Conservation (phyloP, 2,888 invertebrate genomes). For the Heliconius cydno region DNA sequence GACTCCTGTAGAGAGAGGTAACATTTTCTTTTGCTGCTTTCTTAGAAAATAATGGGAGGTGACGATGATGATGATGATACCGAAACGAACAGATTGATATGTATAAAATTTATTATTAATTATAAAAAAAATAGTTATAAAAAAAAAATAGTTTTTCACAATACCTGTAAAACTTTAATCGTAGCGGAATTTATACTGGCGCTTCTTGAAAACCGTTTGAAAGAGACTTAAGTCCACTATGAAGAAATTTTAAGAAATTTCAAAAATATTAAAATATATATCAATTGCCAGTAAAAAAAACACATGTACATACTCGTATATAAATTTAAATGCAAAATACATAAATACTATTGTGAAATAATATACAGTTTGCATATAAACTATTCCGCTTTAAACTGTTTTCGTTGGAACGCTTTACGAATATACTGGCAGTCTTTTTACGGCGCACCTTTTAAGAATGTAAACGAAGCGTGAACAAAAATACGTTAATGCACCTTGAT, state of each 20-base stretch:
- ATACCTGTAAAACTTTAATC: too few relatives aligned
- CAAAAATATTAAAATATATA: neutral
- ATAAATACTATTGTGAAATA: conserved; percentile 3
- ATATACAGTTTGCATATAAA: neutral
- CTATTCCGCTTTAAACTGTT: neutral
- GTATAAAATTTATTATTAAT: too few relatives aligned
- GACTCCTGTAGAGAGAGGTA: too few relatives aligned
- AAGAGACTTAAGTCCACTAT: too few relatives aligned
- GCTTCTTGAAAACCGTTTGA: too few relatives aligned
- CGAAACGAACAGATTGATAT: too few relatives aligned
- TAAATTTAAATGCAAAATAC: neutral
- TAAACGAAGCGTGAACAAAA: conserved; percentile 36
- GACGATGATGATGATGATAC: too few relatives aligned
- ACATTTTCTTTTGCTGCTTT: too few relatives aligned
- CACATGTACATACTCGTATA: neutral
- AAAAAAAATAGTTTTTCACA: too few relatives aligned
- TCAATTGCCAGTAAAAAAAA: neutral
- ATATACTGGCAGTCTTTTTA: conserved; percentile 30
- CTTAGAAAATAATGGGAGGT: too few relatives aligned
- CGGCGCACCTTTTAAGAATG: conserved; percentile 34
- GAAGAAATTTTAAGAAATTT: neutral
- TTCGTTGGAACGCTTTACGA: conserved; percentile 22
- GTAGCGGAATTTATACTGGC: too few relatives aligned
- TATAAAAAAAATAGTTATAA: too few relatives aligned
- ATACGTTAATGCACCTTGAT: conserved; percentile 35